Evolutionary conservation across 1,140 invertebrate species (phyloP), one percentile per base, ranked within the genome.

Genomic region (Phymorhynchus buccinoides): DNA sequence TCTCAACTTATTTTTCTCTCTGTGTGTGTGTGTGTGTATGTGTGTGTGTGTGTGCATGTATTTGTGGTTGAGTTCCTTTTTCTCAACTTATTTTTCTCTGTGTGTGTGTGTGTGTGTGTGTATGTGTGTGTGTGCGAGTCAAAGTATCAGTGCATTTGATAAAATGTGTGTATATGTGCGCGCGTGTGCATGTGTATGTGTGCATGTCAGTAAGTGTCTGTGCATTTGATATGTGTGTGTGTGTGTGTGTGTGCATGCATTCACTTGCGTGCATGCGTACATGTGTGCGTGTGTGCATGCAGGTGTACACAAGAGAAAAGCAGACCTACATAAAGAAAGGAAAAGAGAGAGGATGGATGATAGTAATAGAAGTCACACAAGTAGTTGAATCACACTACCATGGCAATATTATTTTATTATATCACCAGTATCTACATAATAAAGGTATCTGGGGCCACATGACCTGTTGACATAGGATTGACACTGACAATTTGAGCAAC

Each of bases 51-150:
- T 68, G 66, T 68, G 66, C n/a, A 27, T 68, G 66, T 68, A 27
- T 68, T 7, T 68, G 66, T 68, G 66, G 7, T 7, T 68, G 66
- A 12, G 66, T 68, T 7, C 18, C 7, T 48, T 6, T 48, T 6
- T 48, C 7, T 48, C 7, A 48, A 18, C 18, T 6, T 18, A 18
- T 48, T 6, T 48, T 6, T 48, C 7, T n/a, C 6, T 68, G 66
- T 68, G 66, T 68, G 66, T 68, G 66, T 68, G 66, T 68, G 66
- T 68, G 66, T 68, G 66, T 68, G 66, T 68, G 66, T 68, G 66
- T 68, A 27, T 68, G 66, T 68, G 66, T 68, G 66, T 68, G 66
- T 68, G 66, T 68, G 66, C n/a, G 66, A 12, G 66, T 68, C 9
- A 12, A 27, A 12, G 66, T 68, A 27, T 68, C 9, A 12, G 66